These are phyloP conservation scores for Machimus rusticus DNA, from an alignment of 2,888 invertebrate genomes.

Conservation along the genomic window DNA sequence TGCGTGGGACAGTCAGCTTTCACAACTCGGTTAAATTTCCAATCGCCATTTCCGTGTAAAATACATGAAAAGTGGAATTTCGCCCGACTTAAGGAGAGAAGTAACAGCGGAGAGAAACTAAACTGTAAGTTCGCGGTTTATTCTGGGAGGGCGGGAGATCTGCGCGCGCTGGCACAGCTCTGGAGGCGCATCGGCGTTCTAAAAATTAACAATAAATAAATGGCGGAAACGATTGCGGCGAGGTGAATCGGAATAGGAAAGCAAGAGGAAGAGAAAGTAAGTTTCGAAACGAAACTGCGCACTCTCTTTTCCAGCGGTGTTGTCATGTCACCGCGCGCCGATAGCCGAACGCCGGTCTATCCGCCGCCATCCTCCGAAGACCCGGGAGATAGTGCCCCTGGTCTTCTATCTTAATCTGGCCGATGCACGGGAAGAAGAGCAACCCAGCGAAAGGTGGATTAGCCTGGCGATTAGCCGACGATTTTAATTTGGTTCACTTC, in stretches of 20 bases:
- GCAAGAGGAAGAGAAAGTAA: slow-evolving; percentile 27
- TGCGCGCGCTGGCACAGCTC: background rate
- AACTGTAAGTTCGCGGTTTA: background rate
- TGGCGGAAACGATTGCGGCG: background rate
- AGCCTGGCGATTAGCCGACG: background rate
- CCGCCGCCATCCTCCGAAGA: background rate
- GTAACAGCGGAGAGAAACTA: background rate
- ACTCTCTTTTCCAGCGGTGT: background rate
- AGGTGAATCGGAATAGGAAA: background rate
- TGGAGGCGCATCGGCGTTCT: background rate
- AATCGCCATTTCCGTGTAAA: background rate
- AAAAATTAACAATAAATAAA: background rate
- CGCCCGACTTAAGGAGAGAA: background rate
- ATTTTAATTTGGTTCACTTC: slow-evolving; percentile 8
- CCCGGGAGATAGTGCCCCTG: background rate
- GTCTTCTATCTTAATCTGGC: background rate
- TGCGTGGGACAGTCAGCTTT: background rate
- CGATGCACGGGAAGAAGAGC: background rate
- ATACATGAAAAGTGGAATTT: background rate
- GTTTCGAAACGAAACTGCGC: slow-evolving; percentile 17
- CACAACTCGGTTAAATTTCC: background rate
- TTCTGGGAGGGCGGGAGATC: background rate
- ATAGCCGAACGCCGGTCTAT: background rate
- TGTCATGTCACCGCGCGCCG: background rate
- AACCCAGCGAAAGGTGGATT: background rate